These are phyloP conservation scores for Disparrhopalites patrizii DNA, from an alignment of 2,888 invertebrate species.

Conservation along the genomic window DNA sequence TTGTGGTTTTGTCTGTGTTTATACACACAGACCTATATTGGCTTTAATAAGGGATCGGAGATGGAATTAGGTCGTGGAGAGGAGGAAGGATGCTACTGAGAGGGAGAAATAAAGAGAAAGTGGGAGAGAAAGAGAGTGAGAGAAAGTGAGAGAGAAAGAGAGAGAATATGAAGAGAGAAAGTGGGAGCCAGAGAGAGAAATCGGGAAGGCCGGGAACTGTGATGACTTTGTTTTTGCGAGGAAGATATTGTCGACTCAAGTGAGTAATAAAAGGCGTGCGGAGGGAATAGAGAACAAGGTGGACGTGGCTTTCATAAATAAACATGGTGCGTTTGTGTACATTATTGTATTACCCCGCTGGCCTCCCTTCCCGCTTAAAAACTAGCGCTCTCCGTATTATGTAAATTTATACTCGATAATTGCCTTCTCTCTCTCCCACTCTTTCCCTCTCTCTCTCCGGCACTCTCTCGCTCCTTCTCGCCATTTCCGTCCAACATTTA, in stretches of 20 bases:
- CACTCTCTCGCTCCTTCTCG: no score
- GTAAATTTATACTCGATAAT: conserved; percentile 15
- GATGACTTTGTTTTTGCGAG: background rate
- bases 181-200: background rate
- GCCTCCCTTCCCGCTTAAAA: background rate
- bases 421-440: conserved; percentile 15
- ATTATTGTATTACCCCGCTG: background rate
- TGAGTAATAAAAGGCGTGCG: conserved; percentile 13
- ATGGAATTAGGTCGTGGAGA: conserved; percentile 11
- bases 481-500: background rate
- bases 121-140: conserved; percentile 3
- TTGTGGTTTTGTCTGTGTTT: no score
- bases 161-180: no score
- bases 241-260: conserved; percentile 8
- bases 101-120: background rate
- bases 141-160: no score
- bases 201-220: background rate
- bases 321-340: conserved; percentile 4
- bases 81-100: background rate
- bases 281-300: conserved; percentile 2
- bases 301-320: conserved; percentile 17
- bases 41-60: background rate
- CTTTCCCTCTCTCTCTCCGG: no score
- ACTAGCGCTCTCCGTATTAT: conserved; percentile 5
- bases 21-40: no score